Evolutionary conservation across 1,140 invertebrate genomes (phyloP).

Genomic region (Asbolus verrucosus): DNA sequence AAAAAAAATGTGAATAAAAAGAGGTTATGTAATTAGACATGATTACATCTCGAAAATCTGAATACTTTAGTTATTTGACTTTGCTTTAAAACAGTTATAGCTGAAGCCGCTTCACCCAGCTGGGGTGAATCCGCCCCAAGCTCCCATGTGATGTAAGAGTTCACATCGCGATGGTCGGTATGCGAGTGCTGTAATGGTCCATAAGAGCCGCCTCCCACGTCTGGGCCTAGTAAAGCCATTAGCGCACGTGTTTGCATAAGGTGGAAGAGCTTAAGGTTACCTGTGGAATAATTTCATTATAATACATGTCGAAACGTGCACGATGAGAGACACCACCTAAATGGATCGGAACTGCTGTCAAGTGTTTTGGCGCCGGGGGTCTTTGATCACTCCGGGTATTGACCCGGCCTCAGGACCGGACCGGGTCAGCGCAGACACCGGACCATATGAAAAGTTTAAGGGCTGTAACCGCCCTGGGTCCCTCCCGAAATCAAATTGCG

Average conservation of each 20-base stretch:
- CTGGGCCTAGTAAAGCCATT: slow-evolving; percentile 14
- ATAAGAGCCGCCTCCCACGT: slow-evolving; percentile 17
- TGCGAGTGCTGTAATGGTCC: no score
- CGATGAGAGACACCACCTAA: slow-evolving; percentile 37
- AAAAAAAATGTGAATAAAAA: no score
- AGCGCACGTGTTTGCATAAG: slow-evolving; percentile 36
- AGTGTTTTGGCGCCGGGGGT: slow-evolving; percentile 62
- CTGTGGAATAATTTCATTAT: slow-evolving; percentile 43
- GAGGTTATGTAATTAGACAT: no score
- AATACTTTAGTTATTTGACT: no score
- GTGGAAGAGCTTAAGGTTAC: not conserved
- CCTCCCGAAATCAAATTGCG: slow-evolving; percentile 20
- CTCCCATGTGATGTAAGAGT: no score
- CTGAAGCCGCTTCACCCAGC: no score
- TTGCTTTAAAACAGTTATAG: no score
- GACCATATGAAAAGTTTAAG: slow-evolving; percentile 51
- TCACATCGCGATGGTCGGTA: no score
- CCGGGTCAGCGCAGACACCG: slow-evolving; percentile 51
- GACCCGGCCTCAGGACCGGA: slow-evolving; percentile 58
- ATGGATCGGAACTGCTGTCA: slow-evolving; percentile 55
- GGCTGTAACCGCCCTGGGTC: slow-evolving; percentile 42
- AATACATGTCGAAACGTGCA: slow-evolving; percentile 31
- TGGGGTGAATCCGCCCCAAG: no score
- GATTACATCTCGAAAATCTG: no score
- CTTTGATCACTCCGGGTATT: slow-evolving; percentile 61